Conservation (phyloP, 2,797 vertebrate genomes). For the Gymnoscopelus braueri region DNA sequence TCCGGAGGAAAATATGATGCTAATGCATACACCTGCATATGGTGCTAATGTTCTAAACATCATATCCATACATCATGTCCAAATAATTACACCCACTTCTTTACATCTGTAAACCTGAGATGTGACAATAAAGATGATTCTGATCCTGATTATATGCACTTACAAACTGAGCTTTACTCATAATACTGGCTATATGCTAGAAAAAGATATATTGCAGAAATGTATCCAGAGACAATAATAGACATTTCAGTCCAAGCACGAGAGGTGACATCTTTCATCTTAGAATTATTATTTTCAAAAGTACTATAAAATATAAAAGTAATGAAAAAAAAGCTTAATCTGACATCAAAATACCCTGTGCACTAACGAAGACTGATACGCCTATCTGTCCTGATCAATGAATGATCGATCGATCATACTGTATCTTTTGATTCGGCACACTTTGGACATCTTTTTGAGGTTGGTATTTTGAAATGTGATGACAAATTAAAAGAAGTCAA, state of each 20-base stretch:
- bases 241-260: neutral
- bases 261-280: neutral
- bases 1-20: too few relatives aligned
- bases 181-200: too few relatives aligned
- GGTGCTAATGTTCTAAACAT: too few relatives aligned
- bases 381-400: constrained; percentile 1
- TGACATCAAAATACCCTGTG: neutral
- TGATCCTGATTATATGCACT: too few relatives aligned
- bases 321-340: neutral
- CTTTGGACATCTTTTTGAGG: constrained; percentile 23
- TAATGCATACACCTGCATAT: too few relatives aligned
- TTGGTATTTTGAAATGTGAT: constrained; percentile 19
- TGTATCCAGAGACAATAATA: neutral
- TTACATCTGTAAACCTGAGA: too few relatives aligned
- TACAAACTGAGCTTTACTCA: too few relatives aligned
- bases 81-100: too few relatives aligned
- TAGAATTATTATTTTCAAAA: too few relatives aligned
- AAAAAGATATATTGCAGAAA: neutral
- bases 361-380: neutral
- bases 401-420: neutral
- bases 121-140: too few relatives aligned
- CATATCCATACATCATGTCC: too few relatives aligned
- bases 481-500: constrained; percentile 34
- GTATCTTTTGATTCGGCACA: constrained; percentile 23
- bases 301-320: neutral